Evolutionary conservation across 2,888 invertebrate species (phyloP).

Genomic region (Mimas tiliae): DNA sequence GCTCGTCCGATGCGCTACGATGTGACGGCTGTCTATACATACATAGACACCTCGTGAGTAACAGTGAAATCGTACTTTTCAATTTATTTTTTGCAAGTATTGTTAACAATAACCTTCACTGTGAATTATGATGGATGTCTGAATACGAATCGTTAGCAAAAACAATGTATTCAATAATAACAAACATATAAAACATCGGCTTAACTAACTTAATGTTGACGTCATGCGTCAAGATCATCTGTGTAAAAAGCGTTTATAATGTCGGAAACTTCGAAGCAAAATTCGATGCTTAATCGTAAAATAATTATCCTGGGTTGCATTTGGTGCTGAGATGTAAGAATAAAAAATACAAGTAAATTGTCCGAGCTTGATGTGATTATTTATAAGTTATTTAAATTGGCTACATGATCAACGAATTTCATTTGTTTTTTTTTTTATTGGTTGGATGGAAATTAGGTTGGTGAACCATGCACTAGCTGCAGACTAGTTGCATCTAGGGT

Average conservation of each 20-base stretch:
- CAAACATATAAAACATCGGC: background rate
- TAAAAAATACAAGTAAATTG: no score
- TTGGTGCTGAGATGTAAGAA: background rate
- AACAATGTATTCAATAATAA: conserved; percentile 4
- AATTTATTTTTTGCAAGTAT: conserved; percentile 12
- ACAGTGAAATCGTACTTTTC: conserved; percentile 21
- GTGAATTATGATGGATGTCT: conserved; percentile 9
- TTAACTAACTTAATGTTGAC: background rate
- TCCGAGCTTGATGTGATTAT: no score
- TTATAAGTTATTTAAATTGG: no score
- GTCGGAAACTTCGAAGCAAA: background rate
- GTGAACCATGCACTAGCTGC: no score
- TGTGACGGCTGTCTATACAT: no score
- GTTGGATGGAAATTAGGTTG: no score
- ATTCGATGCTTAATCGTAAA: background rate
- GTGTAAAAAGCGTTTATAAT: background rate
- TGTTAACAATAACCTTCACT: conserved; percentile 18
- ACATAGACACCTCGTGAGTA: no score
- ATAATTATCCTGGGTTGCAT: background rate
- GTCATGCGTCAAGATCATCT: background rate
- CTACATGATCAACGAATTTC: no score
- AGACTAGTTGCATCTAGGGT: no score
- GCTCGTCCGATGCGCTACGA: no score
- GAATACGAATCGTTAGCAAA: conserved; percentile 4
- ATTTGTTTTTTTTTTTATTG: no score